A percentile compares a stretch with the other conserved stretches of the same genome.
These are phyloP conservation scores for Chloebia gouldiae DNA, from an alignment of 2,113 vertebrate genomes.

Conservation along the genomic window DNA sequence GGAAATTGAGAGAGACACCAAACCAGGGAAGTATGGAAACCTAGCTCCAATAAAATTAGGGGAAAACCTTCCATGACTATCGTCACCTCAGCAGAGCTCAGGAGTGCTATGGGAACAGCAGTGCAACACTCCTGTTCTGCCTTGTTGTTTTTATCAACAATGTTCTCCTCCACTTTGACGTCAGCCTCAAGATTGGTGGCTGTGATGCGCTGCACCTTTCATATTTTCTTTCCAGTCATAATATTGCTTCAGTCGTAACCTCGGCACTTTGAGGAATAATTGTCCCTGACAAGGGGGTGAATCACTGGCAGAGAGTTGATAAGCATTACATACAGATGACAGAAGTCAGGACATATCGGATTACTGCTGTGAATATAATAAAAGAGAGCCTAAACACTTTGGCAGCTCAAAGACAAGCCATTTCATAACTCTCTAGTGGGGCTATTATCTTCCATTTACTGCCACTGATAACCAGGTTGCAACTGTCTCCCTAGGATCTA, in stretches of 20 bases:
- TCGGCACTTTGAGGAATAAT: slow-evolving; percentile 91
- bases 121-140: neutral
- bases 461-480: slow-evolving; percentile 84
- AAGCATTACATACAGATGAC: slow-evolving; percentile 99
- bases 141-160: slow-evolving; percentile 34
- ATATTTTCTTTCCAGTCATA: slow-evolving; percentile 76
- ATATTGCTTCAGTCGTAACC: slow-evolving; percentile 83
- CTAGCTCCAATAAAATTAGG: neutral
- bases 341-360: slow-evolving; percentile 98
- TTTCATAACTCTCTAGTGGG: slow-evolving; percentile 84
- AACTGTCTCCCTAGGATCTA: slow-evolving; percentile 79
- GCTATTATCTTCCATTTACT: slow-evolving; percentile 91
- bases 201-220: slow-evolving; percentile 68
- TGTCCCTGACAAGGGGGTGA: slow-evolving; percentile 96
- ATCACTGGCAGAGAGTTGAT: slow-evolving; percentile 95
- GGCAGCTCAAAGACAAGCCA: slow-evolving; percentile 90
- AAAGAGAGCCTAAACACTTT: slow-evolving; percentile 91
- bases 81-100: neutral
- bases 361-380: slow-evolving; percentile 99
- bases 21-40: neutral
- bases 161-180: slow-evolving; percentile 64
- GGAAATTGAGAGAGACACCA: neutral
- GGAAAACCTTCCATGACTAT: neutral
- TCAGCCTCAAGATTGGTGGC: slow-evolving; percentile 67
- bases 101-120: neutral